Percentiles rank a stretch among this genome's conserved stretches.
Evolutionary conservation across 1,140 invertebrate species (phyloP).

Genomic region (Ptiloglossa arizonensis): DNA sequence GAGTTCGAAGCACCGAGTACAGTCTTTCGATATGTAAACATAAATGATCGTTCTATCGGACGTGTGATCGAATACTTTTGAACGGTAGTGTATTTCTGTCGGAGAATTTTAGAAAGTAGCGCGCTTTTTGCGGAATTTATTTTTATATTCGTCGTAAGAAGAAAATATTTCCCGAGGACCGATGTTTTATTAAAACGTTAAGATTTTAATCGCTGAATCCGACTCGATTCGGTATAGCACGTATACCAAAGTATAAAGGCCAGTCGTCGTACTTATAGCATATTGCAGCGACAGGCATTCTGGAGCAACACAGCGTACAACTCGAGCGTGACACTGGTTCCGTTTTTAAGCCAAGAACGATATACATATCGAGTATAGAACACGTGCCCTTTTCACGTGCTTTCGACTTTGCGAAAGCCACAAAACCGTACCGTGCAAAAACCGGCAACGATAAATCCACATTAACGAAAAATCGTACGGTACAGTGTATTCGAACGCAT

Average conservation of each 20-base stretch:
- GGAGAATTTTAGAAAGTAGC: no score
- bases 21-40: no score
- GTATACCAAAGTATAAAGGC: background rate
- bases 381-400: slow-evolving; percentile 40
- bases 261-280: background rate
- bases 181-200: no score
- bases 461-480: no score
- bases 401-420: background rate
- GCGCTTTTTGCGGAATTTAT: no score
- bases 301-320: slow-evolving; percentile 24
- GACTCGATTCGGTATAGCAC: background rate
- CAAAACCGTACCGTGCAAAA: background rate
- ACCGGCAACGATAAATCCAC: background rate
- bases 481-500: no score
- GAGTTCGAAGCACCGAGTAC: no score
- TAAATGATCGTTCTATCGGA: no score
- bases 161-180: no score
- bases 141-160: no score
- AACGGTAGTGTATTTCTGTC: no score
- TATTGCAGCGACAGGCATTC: slow-evolving; percentile 5
- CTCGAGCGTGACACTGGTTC: slow-evolving; percentile 32
- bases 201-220: slow-evolving; percentile 3
- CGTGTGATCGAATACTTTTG: no score
- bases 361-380: background rate
- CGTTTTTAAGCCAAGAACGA: slow-evolving; percentile 21